Evolutionary conservation across 2,797 vertebrate species (phyloP), one percentile per base, ranked within the genome.

Genomic region (Australoheros facetus): DNA sequence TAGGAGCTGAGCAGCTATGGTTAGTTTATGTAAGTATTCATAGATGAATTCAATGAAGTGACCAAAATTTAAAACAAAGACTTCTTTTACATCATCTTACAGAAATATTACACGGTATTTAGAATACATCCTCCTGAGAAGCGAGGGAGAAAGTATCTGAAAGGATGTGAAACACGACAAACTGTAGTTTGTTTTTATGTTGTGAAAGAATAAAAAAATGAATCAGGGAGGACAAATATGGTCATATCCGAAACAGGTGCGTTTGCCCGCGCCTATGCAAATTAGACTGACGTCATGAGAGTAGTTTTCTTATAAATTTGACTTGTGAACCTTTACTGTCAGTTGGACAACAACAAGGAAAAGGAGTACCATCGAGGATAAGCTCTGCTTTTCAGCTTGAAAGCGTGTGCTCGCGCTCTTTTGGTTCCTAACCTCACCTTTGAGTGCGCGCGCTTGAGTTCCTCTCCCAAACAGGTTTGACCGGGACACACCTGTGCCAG

Each of bases 401-500:
- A 17, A 5, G 3, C 28, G 21, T 3, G 21, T 2, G 76, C 66
- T 21, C 75, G 75, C 28, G 70, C 69, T 13, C 1, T 13, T 54
- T 56, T 48, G 5, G 16, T 2, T 30, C 7, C 5, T 70, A 19
- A 69, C 71, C 51, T 73, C 62, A 7, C 23, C 30, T 72, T 28
- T 66, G 64, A 45, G 72, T 14, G 72, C 57, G 87, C 79, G 77
- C 34, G 76, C 79, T 82, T 1, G 21, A 73, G 64, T 58, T 80
- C 82, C 77, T 51, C 23, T 82, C 12, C 19, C 60, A 94, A 94
- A 64, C 94, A 87, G 94, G 93, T 94, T 92, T 4, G 85, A 88
- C 87, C 56, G 54, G 90, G 90, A 90, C 91, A 91, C 94, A 93
- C 94, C 94, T 95, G 91, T 37, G n/a, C 19, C 28, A n/a, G 32